A percentile compares a stretch with the other conserved stretches of the same genome.
Evolutionary conservation across 2,113 vertebrate species (phyloP).

Genomic region (Neomonachus schauinslandi): DNA sequence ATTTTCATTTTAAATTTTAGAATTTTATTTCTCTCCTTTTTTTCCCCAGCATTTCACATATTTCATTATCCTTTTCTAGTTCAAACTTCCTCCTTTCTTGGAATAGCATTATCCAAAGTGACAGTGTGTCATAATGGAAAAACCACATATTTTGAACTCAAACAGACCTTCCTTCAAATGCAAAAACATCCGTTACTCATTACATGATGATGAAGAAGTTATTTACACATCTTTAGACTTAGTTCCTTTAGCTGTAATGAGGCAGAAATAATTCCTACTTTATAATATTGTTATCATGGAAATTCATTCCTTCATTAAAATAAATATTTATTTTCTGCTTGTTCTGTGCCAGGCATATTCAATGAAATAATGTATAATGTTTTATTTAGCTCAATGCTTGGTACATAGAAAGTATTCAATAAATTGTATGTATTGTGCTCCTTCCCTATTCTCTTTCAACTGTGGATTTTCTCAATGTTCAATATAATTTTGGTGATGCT

Average conservation of each 20-base stretch:
- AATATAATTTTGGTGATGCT: background rate
- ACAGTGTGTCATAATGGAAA: background rate
- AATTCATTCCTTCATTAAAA: background rate
- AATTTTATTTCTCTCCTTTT: background rate
- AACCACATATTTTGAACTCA: background rate
- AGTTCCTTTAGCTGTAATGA: background rate
- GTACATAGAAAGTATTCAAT: background rate
- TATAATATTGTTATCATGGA: background rate
- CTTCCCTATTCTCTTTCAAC: background rate
- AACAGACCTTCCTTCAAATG: background rate
- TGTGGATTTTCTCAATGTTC: background rate
- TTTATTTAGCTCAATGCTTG: background rate
- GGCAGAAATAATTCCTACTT: background rate
- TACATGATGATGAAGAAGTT: background rate
- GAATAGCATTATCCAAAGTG: background rate
- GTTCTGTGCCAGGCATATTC: background rate
- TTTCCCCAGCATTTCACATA: background rate
- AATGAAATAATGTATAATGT: background rate
- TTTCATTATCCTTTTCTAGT: background rate
- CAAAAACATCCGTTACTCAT: background rate
- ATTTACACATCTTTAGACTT: background rate
- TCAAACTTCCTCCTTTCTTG: background rate
- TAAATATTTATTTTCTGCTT: background rate
- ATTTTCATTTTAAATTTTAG: background rate
- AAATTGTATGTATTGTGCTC: background rate